A percentile compares a stretch with the other conserved stretches of the same genome.
phyloP scores from a whole-genome alignment of 2,888 invertebrate species.

The Drosophila pegasa region DNA sequence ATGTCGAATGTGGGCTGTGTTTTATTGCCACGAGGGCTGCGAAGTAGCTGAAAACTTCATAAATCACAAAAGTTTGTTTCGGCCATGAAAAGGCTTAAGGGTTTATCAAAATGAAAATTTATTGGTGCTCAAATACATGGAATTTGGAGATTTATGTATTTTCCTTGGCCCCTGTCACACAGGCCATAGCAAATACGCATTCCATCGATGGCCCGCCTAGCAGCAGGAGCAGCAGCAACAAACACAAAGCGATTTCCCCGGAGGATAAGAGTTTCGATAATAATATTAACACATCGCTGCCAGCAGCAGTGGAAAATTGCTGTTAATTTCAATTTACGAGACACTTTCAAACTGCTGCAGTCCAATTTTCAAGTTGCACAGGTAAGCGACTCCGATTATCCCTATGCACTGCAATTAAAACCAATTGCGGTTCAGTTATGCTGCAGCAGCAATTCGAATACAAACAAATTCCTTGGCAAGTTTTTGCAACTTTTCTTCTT shows the following conservation, averaged over 20 bases:
- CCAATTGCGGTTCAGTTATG: constrained; percentile 26
- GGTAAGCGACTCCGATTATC: constrained; percentile 37
- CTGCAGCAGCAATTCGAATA: constrained; percentile 3
- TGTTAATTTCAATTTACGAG: constrained; percentile 47
- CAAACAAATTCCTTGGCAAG: neutral
- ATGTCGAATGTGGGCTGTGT: constrained; percentile 57
- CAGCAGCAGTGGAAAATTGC: constrained; percentile 31
- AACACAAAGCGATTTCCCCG: neutral
- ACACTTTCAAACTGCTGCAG: constrained; percentile 19
- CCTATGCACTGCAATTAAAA: constrained; percentile 28
- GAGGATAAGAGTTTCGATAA: constrained; percentile 1
- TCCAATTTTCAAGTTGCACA: constrained; percentile 1
- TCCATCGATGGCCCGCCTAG: constrained; percentile 32
- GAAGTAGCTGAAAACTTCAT: constrained; percentile 72
- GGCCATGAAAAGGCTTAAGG: constrained; percentile 79
- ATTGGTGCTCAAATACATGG: constrained; percentile 70
- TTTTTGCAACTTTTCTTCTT: neutral
- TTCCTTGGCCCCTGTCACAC: constrained; percentile 12
- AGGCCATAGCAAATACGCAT: constrained; percentile 14
- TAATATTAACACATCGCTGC: constrained; percentile 25
- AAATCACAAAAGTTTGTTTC: constrained; percentile 77
- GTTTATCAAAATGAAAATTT: constrained; percentile 78
- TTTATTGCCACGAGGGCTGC: constrained; percentile 68
- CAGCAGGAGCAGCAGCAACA: constrained; percentile 18
- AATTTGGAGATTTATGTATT: constrained; percentile 74